A percentile compares a stretch with the other conserved stretches of the same genome.
phyloP scores from a whole-genome alignment of 2,888 invertebrate species.

The Pristionchus arcanus region DNA sequence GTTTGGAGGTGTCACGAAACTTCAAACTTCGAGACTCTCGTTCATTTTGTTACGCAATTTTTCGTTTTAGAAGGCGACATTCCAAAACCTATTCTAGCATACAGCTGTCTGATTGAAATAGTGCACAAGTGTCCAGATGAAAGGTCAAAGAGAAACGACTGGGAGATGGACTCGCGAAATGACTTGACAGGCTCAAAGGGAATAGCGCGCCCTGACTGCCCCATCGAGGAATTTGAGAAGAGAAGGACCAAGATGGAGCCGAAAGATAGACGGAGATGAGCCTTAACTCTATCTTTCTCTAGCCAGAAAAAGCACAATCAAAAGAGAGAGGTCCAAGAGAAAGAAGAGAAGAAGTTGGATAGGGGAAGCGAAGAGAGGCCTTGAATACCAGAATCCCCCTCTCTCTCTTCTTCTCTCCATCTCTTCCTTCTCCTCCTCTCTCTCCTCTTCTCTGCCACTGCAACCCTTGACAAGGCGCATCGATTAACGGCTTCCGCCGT shows the following conservation, averaged over 20 bases:
- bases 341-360: not conserved
- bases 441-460: not conserved
- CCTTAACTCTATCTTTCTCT: not conserved
- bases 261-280: not conserved
- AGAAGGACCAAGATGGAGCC: not conserved
- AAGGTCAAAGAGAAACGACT: not conserved
- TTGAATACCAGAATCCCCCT: conserved; percentile 43
- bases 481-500: conserved; percentile 20
- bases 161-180: no score
- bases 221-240: not conserved
- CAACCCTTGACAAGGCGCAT: conserved; percentile 43
- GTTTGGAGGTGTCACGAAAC: not conserved
- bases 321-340: not conserved
- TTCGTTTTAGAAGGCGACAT: no score
- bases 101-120: not conserved
- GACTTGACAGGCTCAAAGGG: no score
- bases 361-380: not conserved
- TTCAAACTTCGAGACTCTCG: not conserved
- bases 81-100: no score
- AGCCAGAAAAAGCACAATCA: not conserved
- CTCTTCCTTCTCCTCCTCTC: not conserved
- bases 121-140: not conserved
- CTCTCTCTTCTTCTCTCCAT: not conserved
- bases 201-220: no score
- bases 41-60: no score